These are phyloP conservation scores for Uropetala carovei DNA, from an alignment of 2,888 invertebrate species.

Conservation along the genomic window DNA sequence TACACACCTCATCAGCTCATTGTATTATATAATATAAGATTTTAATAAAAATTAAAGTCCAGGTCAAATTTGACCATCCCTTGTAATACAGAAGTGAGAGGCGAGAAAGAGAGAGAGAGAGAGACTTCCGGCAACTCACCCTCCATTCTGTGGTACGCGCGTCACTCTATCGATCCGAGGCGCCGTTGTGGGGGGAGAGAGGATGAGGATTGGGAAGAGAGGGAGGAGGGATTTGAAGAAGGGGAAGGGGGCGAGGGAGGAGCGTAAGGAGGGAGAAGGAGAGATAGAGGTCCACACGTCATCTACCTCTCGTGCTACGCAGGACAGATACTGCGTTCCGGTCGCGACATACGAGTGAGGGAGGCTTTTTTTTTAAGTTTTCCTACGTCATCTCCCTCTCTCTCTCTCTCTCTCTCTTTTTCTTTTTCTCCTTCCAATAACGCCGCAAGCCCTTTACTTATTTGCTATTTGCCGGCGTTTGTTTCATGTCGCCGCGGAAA, in stretches of 20 bases:
- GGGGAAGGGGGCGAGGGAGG: not conserved
- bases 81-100: too few relatives aligned
- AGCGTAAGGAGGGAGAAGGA: not conserved
- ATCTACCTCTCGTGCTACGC: not conserved
- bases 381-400: too few relatives aligned
- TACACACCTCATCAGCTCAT: too few relatives aligned
- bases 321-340: conserved; percentile 23
- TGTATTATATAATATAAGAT: too few relatives aligned
- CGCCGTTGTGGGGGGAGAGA: too few relatives aligned
- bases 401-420: too few relatives aligned
- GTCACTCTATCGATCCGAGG: not conserved
- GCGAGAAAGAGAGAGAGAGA: not conserved
- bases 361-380: not conserved
- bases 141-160: not conserved
- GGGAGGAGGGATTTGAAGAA: too few relatives aligned
- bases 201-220: too few relatives aligned
- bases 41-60: too few relatives aligned
- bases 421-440: not conserved
- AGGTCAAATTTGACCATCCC: too few relatives aligned
- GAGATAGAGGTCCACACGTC: not conserved
- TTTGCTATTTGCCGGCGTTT: not conserved
- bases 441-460: not conserved
- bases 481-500: not conserved
- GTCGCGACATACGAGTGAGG: not conserved
- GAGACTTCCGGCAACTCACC: conserved; percentile 4